Evolutionary conservation across 53 echinoderm and acorn worm genomes (phyloP), one percentile per base, ranked within the genome.

Genomic region (Glandiceps talaboti): DNA sequence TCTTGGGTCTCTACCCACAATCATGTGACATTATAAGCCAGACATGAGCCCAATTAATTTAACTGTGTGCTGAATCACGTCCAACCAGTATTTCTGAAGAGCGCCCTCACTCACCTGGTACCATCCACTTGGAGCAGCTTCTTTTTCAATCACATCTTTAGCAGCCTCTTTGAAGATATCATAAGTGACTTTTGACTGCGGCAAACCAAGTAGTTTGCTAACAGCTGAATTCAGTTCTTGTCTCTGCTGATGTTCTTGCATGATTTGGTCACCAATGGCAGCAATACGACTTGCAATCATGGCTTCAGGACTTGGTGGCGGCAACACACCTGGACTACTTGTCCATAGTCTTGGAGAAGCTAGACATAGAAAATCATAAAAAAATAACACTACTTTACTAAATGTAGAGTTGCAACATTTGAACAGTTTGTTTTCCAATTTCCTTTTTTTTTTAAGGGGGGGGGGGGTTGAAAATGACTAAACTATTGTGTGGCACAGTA

Each of bases 21-120:
- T n/a, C n/a, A n/a, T n/a, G n/a, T n/a, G n/a, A n/a, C n/a, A n/a
- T n/a, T n/a, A n/a, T n/a, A n/a, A n/a, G n/a, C n/a, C n/a, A n/a
- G n/a, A n/a, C n/a, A n/a, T n/a, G n/a, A n/a, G n/a, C n/a, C n/a
- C n/a, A n/a, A n/a, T n/a, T n/a, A n/a, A n/a, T n/a, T n/a, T n/a
- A n/a, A n/a, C n/a, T n/a, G n/a, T n/a, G n/a, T n/a, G n/a, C n/a
- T n/a, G n/a, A n/a, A n/a, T n/a, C n/a, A n/a, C n/a, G n/a, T n/a
- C n/a, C n/a, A n/a, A n/a, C n/a, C n/a, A n/a, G n/a, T n/a, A n/a
- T n/a, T n/a, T n/a, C n/a, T n/a, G n/a, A n/a, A n/a, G n/a, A n/a
- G n/a, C n/a, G n/a, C n/a, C n/a, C n/a, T n/a, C n/a, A 86, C 94
- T 92, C 84, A 92, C 94, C 79, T 94, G 94, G 74, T 94, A 92